Evolutionary conservation across 1,140 invertebrate species (phyloP).

Genomic region (Drosophila watanabei): DNA sequence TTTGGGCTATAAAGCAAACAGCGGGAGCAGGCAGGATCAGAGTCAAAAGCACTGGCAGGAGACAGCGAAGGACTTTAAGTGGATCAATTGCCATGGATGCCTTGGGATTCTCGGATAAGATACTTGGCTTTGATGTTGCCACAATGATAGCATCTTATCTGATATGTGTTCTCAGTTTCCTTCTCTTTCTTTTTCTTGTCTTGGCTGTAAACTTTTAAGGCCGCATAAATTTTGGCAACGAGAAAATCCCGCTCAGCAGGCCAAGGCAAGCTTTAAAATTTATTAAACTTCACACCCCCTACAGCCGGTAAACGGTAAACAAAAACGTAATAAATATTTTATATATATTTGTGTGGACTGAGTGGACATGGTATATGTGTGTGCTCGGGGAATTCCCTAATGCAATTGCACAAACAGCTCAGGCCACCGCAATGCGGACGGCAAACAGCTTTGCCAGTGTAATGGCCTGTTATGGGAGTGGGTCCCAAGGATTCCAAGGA

Average conservation of each 20-base stretch:
- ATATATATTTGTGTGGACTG: slow-evolving; percentile 8
- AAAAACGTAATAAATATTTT: slow-evolving; percentile 48
- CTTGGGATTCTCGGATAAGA: slow-evolving; percentile 24
- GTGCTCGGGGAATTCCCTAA: slow-evolving; percentile 52
- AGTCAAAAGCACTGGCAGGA: slow-evolving; percentile 16
- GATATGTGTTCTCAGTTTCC: neutral
- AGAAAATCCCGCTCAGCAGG: slow-evolving; percentile 21
- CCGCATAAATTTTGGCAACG: slow-evolving; percentile 15
- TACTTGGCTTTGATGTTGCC: slow-evolving; percentile 33
- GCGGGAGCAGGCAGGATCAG: slow-evolving; percentile 30
- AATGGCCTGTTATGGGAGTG: slow-evolving; percentile 41
- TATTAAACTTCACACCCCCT: slow-evolving; percentile 31
- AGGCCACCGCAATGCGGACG: slow-evolving; percentile 53
- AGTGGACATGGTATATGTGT: neutral
- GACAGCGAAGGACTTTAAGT: slow-evolving; percentile 13
- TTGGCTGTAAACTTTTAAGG: slow-evolving; percentile 11
- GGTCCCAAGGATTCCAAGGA: slow-evolving; percentile 26
- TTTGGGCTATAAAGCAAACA: slow-evolving; percentile 32
- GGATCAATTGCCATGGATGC: slow-evolving; percentile 23
- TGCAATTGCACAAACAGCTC: slow-evolving; percentile 67
- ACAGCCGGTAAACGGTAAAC: slow-evolving; percentile 16
- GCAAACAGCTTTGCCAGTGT: slow-evolving; percentile 62
- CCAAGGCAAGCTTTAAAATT: slow-evolving; percentile 38
- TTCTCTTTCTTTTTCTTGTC: neutral
- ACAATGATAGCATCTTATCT: slow-evolving; percentile 20